phyloP scores from a whole-genome alignment of 2,888 invertebrate species.

The Thumatha senex region DNA sequence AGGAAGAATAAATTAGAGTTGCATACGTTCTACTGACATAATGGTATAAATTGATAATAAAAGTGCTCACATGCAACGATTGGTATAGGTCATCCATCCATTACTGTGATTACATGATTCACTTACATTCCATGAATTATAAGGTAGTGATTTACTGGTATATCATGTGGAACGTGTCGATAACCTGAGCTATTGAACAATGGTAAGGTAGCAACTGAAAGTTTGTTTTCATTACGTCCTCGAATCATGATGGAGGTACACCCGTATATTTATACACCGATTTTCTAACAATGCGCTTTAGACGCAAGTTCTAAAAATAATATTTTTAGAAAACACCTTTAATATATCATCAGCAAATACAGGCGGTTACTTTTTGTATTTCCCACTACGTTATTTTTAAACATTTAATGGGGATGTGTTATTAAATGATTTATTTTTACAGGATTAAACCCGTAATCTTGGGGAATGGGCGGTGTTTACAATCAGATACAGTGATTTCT shows the following conservation, averaged over 20 bases:
- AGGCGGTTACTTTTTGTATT: slow-evolving; percentile 4
- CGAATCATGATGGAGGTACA: background rate
- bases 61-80: slow-evolving; percentile 33
- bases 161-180: slow-evolving; percentile 2
- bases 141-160: background rate
- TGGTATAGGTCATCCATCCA: slow-evolving; percentile 19
- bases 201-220: background rate
- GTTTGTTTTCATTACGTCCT: background rate
- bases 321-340: slow-evolving; percentile 7
- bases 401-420: slow-evolving; percentile 2
- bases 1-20: background rate
- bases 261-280: background rate
- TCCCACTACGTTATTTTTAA: slow-evolving; percentile 1
- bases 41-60: background rate
- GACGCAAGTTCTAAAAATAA: background rate
- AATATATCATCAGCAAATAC: slow-evolving; percentile 11
- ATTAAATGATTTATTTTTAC: slow-evolving; percentile 34
- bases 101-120: slow-evolving; percentile 12
- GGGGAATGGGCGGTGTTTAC: slow-evolving; percentile 90
- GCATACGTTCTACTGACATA: background rate
- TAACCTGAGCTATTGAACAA: background rate
- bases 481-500: slow-evolving; percentile 88
- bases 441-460: slow-evolving; percentile 93
- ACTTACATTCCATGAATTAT: slow-evolving; percentile 2
- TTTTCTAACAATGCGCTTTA: background rate